phyloP scores from a whole-genome alignment of 2,797 vertebrate species.

The Caiman crocodilus region DNA sequence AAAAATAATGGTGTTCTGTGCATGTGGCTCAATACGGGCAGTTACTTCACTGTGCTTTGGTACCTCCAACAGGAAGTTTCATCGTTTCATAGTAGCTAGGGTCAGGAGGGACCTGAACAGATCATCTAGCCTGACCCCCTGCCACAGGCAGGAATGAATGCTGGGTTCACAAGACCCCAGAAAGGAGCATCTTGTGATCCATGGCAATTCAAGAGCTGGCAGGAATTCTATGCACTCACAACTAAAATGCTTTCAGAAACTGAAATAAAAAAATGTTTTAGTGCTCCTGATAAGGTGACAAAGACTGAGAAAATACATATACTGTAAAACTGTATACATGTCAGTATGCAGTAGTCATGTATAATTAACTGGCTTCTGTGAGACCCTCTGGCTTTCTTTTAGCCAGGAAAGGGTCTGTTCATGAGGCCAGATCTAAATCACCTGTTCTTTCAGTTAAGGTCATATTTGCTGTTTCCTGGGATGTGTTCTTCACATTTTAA shows the following conservation, averaged over 20 bases:
- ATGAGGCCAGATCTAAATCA: background rate
- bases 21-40: too few species aligned
- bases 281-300: constrained; percentile 38
- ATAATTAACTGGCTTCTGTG: background rate
- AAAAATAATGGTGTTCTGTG: too few species aligned
- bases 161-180: too few species aligned
- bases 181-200: constrained; percentile 24
- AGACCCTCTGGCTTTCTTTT: background rate
- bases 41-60: too few species aligned
- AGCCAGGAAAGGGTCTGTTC: background rate
- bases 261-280: constrained; percentile 17
- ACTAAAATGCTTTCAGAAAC: constrained; percentile 46
- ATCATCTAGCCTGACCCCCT: too few species aligned
- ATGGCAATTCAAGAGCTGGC: background rate
- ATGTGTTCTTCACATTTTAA: background rate
- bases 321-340: constrained; percentile 10
- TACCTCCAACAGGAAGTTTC: too few species aligned
- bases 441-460: constrained; percentile 12
- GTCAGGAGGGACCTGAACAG: too few species aligned
- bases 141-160: too few species aligned
- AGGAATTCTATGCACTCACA: background rate
- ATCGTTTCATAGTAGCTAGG: too few species aligned
- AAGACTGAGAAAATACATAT: constrained; percentile 44
- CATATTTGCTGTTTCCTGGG: constrained; percentile 17
- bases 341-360: constrained; percentile 12